Percentiles rank a stretch among this genome's conserved stretches.
Conservation (phyloP, 1,140 invertebrate species). For the Stegodyphus mimosarum region DNA sequence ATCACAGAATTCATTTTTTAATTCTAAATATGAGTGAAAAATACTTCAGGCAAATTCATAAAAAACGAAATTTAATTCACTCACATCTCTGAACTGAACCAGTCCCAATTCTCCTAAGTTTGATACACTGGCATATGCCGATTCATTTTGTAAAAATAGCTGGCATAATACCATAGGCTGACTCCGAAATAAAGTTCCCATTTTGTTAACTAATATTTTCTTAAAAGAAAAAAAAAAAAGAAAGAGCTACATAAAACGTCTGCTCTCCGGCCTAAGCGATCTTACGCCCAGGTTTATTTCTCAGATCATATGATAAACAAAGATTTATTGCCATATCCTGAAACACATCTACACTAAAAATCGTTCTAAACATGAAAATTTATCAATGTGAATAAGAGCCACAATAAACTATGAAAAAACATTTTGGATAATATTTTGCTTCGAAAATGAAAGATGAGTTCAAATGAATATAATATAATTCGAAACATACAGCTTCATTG, state of each 20-base stretch:
- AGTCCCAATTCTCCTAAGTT: conserved; percentile 89
- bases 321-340: conserved; percentile 45
- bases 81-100: conserved; percentile 92
- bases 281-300: neutral
- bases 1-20: too few relatives aligned
- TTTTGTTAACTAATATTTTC: conserved; percentile 5
- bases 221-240: too few relatives aligned
- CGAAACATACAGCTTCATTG: too few relatives aligned
- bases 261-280: neutral
- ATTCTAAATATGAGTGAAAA: neutral
- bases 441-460: too few relatives aligned
- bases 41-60: neutral
- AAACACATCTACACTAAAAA: neutral
- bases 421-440: too few relatives aligned
- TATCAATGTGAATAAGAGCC: too few relatives aligned
- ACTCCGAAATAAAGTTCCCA: conserved; percentile 67
- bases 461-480: too few relatives aligned
- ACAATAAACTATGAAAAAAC: too few relatives aligned
- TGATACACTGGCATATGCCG: conserved; percentile 87
- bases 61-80: conserved; percentile 67
- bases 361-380: neutral
- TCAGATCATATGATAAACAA: conserved; percentile 50
- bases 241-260: too few relatives aligned
- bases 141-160: conserved; percentile 74
- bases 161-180: conserved; percentile 70